Evolutionary conservation across 92 coral and sea anemone genomes (phyloP), one percentile per base, ranked within the genome.

Genomic region (Parazoanthus swiftii): DNA sequence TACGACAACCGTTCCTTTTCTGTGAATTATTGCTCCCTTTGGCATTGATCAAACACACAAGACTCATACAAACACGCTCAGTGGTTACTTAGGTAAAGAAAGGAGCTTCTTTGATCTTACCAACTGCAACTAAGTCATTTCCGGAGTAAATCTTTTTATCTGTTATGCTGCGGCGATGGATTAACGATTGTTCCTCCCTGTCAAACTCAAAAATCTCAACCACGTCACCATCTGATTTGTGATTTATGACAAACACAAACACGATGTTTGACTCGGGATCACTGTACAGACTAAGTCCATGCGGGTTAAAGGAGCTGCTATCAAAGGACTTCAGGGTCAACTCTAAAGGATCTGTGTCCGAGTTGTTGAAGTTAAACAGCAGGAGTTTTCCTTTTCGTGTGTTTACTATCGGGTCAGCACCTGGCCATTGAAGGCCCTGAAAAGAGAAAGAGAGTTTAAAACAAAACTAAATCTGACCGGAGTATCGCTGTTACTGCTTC

Each of bases 151-250:
- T 94, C 81, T 88, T 86, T n/a, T 80, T 78, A 77, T 96, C 98
- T 33, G 85, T 90, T 29, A 96, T 91, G 29, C 95, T 93, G 65
- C 93, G 89, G 50, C 90, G 91, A 67, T 95, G 96, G 76, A 89
- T 44, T 74, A 96, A 46, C 33, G 90, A 88, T 79, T 88, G 74
- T 11, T 72, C 85, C 37, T 72, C 82, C 79, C 93, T 85, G 75
- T 93, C 98, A 80, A 96, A 96, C 67, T 93, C 93, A 77, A 96
- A 96, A 67, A 96, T 90, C 85, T 96, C 98, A 46, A 96, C 90
- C 43, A 91, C 95, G 68, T 93, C 93, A 7, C 89, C 93, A 48
- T 90, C 88, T n/a, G 72, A 82, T 38, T 85, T 91, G 85, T 92
- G 98, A 68, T 96, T 96, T 50, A 96, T 88, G 11, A 96, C 98